phyloP scores from a whole-genome alignment of 2,888 invertebrate genomes.

The Cylloceria caligata region DNA sequence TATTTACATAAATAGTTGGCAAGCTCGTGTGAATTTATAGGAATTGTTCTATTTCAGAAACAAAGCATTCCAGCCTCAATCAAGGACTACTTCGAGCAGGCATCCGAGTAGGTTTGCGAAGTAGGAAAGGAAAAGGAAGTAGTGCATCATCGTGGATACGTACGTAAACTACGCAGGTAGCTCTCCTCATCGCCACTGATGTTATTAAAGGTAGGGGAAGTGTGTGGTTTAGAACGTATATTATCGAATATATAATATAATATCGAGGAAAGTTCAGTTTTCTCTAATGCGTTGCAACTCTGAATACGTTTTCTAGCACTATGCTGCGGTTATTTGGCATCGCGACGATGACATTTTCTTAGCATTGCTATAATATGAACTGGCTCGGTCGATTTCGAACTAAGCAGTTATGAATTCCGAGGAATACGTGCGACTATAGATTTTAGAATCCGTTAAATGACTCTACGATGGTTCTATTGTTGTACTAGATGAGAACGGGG shows the following conservation, averaged over 20 bases:
- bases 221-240: constrained; percentile 8
- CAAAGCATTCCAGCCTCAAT: constrained; percentile 46
- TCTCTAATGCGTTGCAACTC: constrained; percentile 4
- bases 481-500: background rate
- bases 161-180: constrained; percentile 7
- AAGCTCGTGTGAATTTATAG: constrained; percentile 62
- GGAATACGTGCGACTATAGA: background rate
- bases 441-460: constrained; percentile 4
- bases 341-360: constrained; percentile 15
- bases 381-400: constrained; percentile 17
- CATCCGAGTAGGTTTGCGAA: background rate
- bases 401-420: background rate
- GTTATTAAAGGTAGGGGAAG: constrained; percentile 27
- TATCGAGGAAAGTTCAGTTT: constrained; percentile 26
- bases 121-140: constrained; percentile 20
- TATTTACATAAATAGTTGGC: constrained; percentile 72
- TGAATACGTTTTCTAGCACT: constrained; percentile 4
- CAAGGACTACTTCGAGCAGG: constrained; percentile 54
- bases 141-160: constrained; percentile 27
- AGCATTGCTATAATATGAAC: background rate
- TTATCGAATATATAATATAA: constrained; percentile 38
- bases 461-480: background rate
- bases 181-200: background rate
- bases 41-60: constrained; percentile 53
- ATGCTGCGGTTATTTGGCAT: constrained; percentile 15